phyloP scores from a whole-genome alignment of 2,888 invertebrate genomes.

The Cheilosia impressa region DNA sequence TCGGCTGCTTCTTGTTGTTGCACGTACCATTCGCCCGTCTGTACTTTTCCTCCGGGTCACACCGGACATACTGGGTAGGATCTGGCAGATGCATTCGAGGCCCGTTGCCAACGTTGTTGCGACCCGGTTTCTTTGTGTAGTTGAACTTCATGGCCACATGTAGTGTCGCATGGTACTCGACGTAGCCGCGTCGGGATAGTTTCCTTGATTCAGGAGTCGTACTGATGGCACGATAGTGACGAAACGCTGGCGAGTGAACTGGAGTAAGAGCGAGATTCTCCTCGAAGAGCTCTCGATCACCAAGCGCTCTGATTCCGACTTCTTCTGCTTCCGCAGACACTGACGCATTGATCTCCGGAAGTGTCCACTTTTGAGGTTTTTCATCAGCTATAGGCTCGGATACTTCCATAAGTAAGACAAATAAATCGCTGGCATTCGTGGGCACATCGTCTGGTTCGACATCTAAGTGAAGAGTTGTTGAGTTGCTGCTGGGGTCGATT shows the following conservation, averaged over 20 bases:
- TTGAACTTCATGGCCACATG: slow-evolving; percentile 85
- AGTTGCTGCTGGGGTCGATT: slow-evolving; percentile 28
- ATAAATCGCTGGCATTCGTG: slow-evolving; percentile 59
- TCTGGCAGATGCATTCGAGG: slow-evolving; percentile 80
- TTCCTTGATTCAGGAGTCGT: slow-evolving; percentile 86
- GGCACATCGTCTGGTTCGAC: slow-evolving; percentile 6
- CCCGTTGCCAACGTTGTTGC: slow-evolving; percentile 82
- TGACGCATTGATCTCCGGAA: slow-evolving; percentile 77
- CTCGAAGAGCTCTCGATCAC: slow-evolving; percentile 85
- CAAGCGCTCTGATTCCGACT: slow-evolving; percentile 86
- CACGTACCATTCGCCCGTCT: slow-evolving; percentile 90
- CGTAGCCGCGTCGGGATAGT: slow-evolving; percentile 87
- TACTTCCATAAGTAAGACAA: slow-evolving; percentile 40
- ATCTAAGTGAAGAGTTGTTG: slow-evolving; percentile 31
- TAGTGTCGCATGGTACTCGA: slow-evolving; percentile 88
- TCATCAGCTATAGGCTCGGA: slow-evolving; percentile 72
- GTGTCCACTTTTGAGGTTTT: slow-evolving; percentile 54
- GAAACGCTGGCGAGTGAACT: slow-evolving; percentile 86
- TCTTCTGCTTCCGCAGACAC: slow-evolving; percentile 85
- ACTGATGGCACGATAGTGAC: slow-evolving; percentile 89
- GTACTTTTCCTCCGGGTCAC: slow-evolving; percentile 85
- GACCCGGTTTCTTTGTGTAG: slow-evolving; percentile 80
- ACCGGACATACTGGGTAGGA: slow-evolving; percentile 80
- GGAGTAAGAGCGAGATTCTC: slow-evolving; percentile 83
- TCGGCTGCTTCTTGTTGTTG: slow-evolving; percentile 88